These are phyloP conservation scores for Paralinhomoeus sp. DNA, from an alignment of 2,888 invertebrate genomes.

Conservation along the genomic window DNA sequence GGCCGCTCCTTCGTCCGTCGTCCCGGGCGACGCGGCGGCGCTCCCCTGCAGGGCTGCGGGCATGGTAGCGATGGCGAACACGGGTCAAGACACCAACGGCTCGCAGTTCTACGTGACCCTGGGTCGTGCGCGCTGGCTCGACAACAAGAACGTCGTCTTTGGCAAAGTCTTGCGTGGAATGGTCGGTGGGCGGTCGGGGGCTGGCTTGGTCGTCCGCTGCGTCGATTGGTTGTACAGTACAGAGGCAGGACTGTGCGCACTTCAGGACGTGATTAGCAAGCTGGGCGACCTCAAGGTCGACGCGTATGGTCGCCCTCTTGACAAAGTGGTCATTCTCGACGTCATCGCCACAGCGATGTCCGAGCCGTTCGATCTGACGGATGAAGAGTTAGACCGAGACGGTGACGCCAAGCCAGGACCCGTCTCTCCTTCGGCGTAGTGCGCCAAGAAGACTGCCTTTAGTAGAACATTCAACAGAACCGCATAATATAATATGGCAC, in stretches of 20 bases:
- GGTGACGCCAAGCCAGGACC: neutral
- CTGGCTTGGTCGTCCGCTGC: neutral
- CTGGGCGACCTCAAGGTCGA: neutral
- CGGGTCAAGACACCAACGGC: conserved; percentile 40
- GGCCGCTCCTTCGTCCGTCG: no score
- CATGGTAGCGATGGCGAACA: conserved; percentile 47
- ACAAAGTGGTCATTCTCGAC: conserved; percentile 1
- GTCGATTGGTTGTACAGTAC: neutral
- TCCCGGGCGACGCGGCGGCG: no score
- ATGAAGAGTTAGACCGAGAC: neutral
- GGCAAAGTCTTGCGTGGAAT: conserved; percentile 30
- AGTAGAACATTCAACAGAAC: no score
- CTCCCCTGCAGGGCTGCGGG: conserved; percentile 36
- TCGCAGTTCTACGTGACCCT: conserved; percentile 47
- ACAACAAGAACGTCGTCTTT: conserved; percentile 46
- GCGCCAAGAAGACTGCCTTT: no score
- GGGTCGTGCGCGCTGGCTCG: conserved; percentile 47
- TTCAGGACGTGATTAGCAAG: neutral
- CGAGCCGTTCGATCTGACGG: conserved; percentile 2
- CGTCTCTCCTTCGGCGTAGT: no score
- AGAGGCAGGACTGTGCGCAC: neutral
- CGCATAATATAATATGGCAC: no score
- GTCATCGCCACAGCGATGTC: neutral
- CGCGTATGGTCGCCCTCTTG: neutral
- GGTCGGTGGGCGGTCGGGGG: neutral